Conservation (phyloP, 1,140 invertebrate species). For the Mamestra configurata region DNA sequence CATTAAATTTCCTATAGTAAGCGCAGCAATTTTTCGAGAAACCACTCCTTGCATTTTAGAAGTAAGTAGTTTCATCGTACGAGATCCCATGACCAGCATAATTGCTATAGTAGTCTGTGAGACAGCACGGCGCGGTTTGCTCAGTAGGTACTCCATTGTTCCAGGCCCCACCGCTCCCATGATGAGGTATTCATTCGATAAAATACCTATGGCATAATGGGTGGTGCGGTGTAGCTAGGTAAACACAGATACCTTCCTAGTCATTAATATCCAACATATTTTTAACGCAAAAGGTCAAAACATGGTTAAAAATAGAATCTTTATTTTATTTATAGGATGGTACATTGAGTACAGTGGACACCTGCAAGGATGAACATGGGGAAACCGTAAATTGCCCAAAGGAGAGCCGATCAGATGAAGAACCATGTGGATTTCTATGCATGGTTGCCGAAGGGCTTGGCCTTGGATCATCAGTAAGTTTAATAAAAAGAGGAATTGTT, state of each 20-base stretch:
- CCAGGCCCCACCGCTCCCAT: too few relatives aligned
- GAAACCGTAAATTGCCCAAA: conserved; percentile 66
- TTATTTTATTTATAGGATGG: conserved; percentile 68
- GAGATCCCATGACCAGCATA: neutral
- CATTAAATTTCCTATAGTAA: conserved; percentile 69
- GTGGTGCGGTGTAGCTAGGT: too few relatives aligned
- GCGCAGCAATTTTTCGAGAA: conserved; percentile 67
- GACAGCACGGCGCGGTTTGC: too few relatives aligned
- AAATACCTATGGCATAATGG: too few relatives aligned
- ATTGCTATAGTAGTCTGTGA: too few relatives aligned
- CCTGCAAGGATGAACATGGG: conserved; percentile 72
- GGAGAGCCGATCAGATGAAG: too few relatives aligned
- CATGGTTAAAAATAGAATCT: too few relatives aligned
- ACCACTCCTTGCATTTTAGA: conserved; percentile 66
- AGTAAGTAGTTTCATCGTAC: conserved; percentile 57
- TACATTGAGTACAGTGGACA: conserved; percentile 63
- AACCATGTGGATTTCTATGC: conserved; percentile 14
- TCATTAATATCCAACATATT: too few relatives aligned
- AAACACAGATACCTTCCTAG: too few relatives aligned
- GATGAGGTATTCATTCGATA: too few relatives aligned
- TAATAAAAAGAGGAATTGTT: neutral
- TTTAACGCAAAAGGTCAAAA: too few relatives aligned
- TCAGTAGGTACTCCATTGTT: too few relatives aligned
- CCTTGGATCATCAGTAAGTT: conserved; percentile 10
- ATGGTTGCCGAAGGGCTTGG: neutral